Base-by-base conservation (phyloP, 2,113 vertebrate species). In the Clarias macrocephalus region DNA sequence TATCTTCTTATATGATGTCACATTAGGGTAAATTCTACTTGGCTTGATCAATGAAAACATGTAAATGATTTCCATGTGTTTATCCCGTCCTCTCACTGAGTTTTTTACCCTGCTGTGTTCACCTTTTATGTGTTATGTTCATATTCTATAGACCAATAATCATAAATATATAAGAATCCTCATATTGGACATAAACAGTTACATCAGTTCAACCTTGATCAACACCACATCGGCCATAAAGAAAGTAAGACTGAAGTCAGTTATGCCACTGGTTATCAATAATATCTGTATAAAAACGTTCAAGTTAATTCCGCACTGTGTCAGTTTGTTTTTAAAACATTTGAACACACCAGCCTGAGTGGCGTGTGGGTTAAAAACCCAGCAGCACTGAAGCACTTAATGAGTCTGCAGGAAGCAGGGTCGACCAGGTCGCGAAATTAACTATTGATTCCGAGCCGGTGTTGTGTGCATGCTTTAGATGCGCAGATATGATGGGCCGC, bases 361-460 rank as follows among this genome's bases (percentile, higher is more conserved):
- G 48, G 52, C 48, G n/a, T n/a, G 23, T 7, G 23, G 56, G 56
- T 60, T 81, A 62, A 81, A 48, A 81, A 37, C 79, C 60, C 33
- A 33, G 48, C 62, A 1, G n/a, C 73, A 12, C 60, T 65, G 59
- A 19, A 52, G 65, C 77, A 63, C 57, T 81, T 72, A 87, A 54
- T 25, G 30, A 82, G 37, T 70, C 86, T 73, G 25, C 80, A 73
- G 72, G 37, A 85, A 82, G n/a, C 66, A 68, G 23, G 68, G 33
- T 70, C 19, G 73, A 48, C 48, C 56, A 13, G 68, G 80, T 72
- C 66, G 48, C 70, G 80, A 88, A 86, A 88, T 88, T 66, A 88
- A 59, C 57, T 82, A 85, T 88, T 82, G 83, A 88, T 88, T 85
- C 28, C 5, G 79, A 85, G 70, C 57, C 66, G 75, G 68, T 57